Evolutionary conservation across 2,888 invertebrate genomes (phyloP), one percentile per base, ranked within the genome.

Genomic region (Dasypogon diadema): DNA sequence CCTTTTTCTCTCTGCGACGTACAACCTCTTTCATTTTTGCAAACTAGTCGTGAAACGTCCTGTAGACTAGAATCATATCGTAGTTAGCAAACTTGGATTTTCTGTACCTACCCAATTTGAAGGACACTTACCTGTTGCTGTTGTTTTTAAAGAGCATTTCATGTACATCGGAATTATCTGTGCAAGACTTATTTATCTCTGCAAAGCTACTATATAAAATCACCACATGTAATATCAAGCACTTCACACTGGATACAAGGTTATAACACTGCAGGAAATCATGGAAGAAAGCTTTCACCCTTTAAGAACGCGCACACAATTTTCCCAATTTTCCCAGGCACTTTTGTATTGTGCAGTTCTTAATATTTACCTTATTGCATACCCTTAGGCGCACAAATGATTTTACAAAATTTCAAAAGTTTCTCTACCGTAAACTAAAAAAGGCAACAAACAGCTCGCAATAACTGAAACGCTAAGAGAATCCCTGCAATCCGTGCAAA

Each of bases 341-440:
- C 60, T 60, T 60, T 60, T 21, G 4, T 37, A 60, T 37, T 60
- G 60, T 60, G 6, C 12, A 18, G 37, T 60, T 37, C 21, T n/a
- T 10, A 3, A 37, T 21, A n/a, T 68, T 42, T 16, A 34, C 22
- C 18, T 22, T 24, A 68, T 68, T 68, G 65, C 46, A 68, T 68
- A 68, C 26, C 48, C 24, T 46, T n/a, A 48, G 65, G 65, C 65
- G 8, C 26, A 4, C 2, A 37, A 26, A 26, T 68, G 26, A 48
- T 68, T 68, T 10, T 22, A 56, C 12, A 56, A 68, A 46, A 26
- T 24, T 2, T 26, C 2, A 48, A 21, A 68, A 26, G 37, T 68
- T 68, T 21, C 22, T 46, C 30, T 48, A 48, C 37, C 48, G 30
- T 68, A 68, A 68, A 48, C 42, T 22, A 46, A 68, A 68, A 26